Percentiles rank a stretch among this genome's conserved stretches.
phyloP scores from a whole-genome alignment of 2,888 invertebrate genomes.

The Pyrgus malvae region DNA sequence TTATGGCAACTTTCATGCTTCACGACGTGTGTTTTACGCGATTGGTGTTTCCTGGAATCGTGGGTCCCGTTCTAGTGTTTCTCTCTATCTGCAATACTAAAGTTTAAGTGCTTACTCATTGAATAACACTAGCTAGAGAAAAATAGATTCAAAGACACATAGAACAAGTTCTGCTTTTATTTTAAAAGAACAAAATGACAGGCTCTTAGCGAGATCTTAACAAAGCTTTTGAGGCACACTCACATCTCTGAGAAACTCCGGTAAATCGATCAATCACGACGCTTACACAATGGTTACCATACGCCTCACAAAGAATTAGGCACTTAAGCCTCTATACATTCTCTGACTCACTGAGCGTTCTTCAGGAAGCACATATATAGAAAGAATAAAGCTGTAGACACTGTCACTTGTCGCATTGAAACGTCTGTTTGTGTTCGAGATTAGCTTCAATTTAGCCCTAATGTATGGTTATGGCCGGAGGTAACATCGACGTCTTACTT shows the following conservation, averaged over 20 bases:
- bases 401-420: slow-evolving; percentile 25
- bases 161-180: no score
- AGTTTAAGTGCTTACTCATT: background rate
- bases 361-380: slow-evolving; percentile 11
- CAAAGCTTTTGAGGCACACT: background rate
- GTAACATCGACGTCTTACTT: slow-evolving; percentile 20
- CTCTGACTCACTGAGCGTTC: slow-evolving; percentile 11
- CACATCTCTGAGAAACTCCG: background rate
- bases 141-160: no score
- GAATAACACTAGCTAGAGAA: no score
- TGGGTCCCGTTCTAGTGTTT: no score
- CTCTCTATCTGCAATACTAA: no score
- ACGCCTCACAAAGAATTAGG: slow-evolving; percentile 16
- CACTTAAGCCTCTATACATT: slow-evolving; percentile 13
- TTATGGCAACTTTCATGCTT: slow-evolving; percentile 4
- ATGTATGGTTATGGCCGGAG: slow-evolving; percentile 22
- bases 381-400: slow-evolving; percentile 12
- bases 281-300: slow-evolving; percentile 14
- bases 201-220: background rate
- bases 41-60: background rate
- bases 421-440: slow-evolving; percentile 19
- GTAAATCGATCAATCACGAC: slow-evolving; percentile 17
- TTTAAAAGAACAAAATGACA: background rate
- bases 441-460: slow-evolving; percentile 23
- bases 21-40: background rate